Conservation (phyloP, 2,797 vertebrate species). For the Sebastes reedi region DNA sequence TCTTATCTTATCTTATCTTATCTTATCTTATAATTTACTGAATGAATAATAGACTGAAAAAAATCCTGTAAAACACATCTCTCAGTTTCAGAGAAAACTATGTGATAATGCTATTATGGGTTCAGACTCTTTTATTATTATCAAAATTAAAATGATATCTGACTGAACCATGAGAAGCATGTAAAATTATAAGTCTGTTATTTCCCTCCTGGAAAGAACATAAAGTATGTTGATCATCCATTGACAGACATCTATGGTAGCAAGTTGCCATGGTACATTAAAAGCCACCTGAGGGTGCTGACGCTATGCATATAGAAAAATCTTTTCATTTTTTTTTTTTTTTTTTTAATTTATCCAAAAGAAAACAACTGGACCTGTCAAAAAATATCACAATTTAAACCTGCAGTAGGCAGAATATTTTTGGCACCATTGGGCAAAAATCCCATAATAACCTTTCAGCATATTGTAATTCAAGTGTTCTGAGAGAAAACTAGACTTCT, state of each 20-base stretch:
- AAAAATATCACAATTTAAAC: neutral
- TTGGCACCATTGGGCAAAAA: no score
- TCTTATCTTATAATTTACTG: neutral
- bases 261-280: neutral
- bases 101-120: neutral
- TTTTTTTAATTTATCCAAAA: no score
- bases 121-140: neutral
- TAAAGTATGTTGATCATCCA: neutral
- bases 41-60: neutral
- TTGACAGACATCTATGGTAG: neutral
- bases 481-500: no score
- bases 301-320: neutral
- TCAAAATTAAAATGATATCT: neutral
- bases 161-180: neutral
- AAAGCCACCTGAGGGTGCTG: slow-evolving; percentile 57
- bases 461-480: no score
- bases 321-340: no score
- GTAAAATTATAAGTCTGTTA: neutral
- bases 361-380: no score
- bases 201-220: neutral
- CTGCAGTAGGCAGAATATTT: no score
- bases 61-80: neutral
- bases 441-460: no score
- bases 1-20: no score
- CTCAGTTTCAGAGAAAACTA: neutral